Evolutionary conservation across 2,113 vertebrate genomes (phyloP).

Genomic region (Toxotes chatareus): DNA sequence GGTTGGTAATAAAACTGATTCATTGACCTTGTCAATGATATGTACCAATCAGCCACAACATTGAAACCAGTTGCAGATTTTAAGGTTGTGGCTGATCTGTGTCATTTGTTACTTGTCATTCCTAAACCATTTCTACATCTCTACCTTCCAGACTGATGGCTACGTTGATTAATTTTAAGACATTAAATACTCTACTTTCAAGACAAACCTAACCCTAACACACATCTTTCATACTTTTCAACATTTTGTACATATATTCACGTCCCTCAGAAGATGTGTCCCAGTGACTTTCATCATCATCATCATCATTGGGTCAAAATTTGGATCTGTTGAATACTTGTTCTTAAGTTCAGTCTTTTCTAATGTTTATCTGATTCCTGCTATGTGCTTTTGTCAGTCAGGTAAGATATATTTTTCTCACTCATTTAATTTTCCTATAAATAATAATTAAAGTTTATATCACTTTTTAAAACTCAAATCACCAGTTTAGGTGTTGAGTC

Average conservation of each 20-base stretch:
- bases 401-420: background rate
- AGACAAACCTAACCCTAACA: too few species aligned
- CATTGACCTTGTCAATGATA: constrained; percentile 20
- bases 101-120: constrained; percentile 29
- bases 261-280: background rate
- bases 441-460: background rate
- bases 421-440: background rate
- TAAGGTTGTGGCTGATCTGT: too few species aligned
- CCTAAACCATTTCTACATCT: constrained; percentile 11
- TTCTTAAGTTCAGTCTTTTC: background rate
- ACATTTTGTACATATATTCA: background rate
- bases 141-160: background rate
- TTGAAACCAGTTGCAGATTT: too few species aligned
- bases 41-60: background rate
- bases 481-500: too few species aligned
- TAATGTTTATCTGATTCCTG: background rate
- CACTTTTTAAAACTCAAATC: background rate
- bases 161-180: background rate
- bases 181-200: too few species aligned
- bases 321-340: background rate
- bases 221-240: too few species aligned
- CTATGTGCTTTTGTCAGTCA: background rate
- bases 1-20: constrained; percentile 29
- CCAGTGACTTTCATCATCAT: background rate
- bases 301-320: background rate